A percentile compares a stretch with the other conserved stretches of the same genome.
Evolutionary conservation across 2,888 invertebrate species (phyloP).

Genomic region (Beris morrisii): DNA sequence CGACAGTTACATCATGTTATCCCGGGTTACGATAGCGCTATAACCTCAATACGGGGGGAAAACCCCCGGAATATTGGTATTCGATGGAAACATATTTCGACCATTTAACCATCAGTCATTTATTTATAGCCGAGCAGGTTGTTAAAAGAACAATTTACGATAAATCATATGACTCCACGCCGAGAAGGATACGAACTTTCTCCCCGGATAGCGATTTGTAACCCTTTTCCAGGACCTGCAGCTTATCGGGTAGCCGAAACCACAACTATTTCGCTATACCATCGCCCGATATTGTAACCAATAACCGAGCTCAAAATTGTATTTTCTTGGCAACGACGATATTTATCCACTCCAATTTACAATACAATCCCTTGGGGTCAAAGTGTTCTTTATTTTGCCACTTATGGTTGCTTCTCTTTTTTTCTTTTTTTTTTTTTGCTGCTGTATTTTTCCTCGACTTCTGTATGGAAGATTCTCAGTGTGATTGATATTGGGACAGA

Average conservation of each 20-base stretch:
- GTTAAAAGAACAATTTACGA: constrained; percentile 22
- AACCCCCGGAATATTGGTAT: constrained; percentile 9
- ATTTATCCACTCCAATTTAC: constrained; percentile 22
- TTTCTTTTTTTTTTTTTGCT: neutral
- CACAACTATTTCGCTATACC: neutral
- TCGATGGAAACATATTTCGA: constrained; percentile 26
- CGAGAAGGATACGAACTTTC: neutral
- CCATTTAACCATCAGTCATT: constrained; percentile 18
- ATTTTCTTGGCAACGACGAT: constrained; percentile 13
- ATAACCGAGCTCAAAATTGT: constrained; percentile 17
- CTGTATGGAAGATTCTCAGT: too few relatives aligned
- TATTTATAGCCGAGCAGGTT: constrained; percentile 23
- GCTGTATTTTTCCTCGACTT: too few relatives aligned
- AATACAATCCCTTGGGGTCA: constrained; percentile 8
- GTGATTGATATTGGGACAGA: too few relatives aligned
- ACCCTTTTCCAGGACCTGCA: neutral
- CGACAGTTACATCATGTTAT: too few relatives aligned
- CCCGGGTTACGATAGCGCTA: too few relatives aligned
- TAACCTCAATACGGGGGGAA: constrained; percentile 8
- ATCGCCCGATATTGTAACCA: constrained; percentile 15
- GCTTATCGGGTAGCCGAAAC: neutral
- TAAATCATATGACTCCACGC: constrained; percentile 12
- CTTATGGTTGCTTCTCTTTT: constrained; percentile 3
- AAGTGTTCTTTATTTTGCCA: constrained; percentile 17
- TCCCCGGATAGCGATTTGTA: constrained; percentile 3